Evolutionary conservation across 1,140 invertebrate genomes (phyloP), one percentile per base, ranked within the genome.

Genomic region (Cheumatopsyche charites): DNA sequence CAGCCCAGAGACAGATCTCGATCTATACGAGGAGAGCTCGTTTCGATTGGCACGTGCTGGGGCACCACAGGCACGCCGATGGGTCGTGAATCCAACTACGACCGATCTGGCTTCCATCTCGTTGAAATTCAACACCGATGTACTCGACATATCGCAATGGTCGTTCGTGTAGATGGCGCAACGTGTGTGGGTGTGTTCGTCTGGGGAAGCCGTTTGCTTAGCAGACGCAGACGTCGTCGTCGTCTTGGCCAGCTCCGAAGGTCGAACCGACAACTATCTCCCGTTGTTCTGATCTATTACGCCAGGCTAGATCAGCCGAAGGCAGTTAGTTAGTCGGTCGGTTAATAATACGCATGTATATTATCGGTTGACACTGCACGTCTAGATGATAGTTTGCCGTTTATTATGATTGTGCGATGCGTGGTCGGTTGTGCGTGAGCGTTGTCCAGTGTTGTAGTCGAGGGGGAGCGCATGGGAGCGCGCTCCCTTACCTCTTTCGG

Each of bases 181-280:
- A 19, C 11, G 19, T 52, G 43, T 47, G 15, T n/a, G 12, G 12
- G 15, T n/a, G 15, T 15, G 43, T 47, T 47, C 13, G 43, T 47
- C 43, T 25, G 55, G 55, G 55, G 55, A 58, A 58, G 55, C 55
- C 55, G 55, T 21, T 12, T 36, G 55, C 55, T 42, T 6, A 6
- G 55, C 19, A 58, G 55, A 58, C 55, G 55, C 55, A 58, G 55
- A 58, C 55, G 55, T 23, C 55, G 55, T 13, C 47, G 47, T 52
- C 47, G 47, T 52, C 47, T 52, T 19, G 47, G 47, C 47, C 47
- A 25, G n/a, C 17, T 19, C 19, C 55, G 55, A 58, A 58, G 55
- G 55, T 58, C 55, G 55, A 17, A 19, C 23, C 21, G 21, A 58
- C 55, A 58, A 58, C 55, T 58, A 58, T 58, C 55, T 23, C 55